phyloP scores from a whole-genome alignment of 2,113 vertebrate species.

The Pedionomus torquatus region DNA sequence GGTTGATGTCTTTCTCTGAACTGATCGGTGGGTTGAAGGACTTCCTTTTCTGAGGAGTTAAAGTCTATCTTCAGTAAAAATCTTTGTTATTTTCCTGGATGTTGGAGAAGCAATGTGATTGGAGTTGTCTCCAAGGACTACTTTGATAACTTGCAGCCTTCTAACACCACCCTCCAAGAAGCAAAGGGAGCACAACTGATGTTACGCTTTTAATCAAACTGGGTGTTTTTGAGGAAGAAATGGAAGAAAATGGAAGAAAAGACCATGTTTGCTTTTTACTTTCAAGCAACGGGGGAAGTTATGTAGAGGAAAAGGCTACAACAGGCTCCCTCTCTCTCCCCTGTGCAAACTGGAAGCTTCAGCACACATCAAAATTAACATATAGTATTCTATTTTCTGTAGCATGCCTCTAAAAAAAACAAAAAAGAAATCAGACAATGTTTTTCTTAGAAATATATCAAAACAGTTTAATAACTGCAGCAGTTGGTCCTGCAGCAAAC shows the following conservation, averaged over 20 bases:
- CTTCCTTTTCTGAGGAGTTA: neutral
- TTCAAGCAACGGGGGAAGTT: neutral
- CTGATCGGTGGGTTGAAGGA: neutral
- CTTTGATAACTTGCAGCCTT: neutral
- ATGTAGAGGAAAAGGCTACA: neutral
- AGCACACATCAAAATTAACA: neutral
- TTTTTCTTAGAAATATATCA: neutral
- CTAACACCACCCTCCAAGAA: neutral
- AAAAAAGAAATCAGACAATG: neutral
- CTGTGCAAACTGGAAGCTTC: neutral
- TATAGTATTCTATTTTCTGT: neutral
- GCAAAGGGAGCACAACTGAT: neutral
- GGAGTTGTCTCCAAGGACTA: neutral
- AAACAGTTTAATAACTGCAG: neutral
- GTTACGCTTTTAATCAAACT: neutral
- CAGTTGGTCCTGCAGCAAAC: neutral
- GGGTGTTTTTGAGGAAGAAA: neutral
- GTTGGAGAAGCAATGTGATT: neutral
- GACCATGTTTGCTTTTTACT: neutral
- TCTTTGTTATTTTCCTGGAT: neutral
- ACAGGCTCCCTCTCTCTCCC: neutral
- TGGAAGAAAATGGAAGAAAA: too few species aligned
- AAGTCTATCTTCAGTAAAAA: neutral
- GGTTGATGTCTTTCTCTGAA: neutral
- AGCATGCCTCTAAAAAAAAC: neutral